These are phyloP conservation scores for Calliopsis andreniformis DNA, from an alignment of 1,140 invertebrate species.

Conservation along the genomic window DNA sequence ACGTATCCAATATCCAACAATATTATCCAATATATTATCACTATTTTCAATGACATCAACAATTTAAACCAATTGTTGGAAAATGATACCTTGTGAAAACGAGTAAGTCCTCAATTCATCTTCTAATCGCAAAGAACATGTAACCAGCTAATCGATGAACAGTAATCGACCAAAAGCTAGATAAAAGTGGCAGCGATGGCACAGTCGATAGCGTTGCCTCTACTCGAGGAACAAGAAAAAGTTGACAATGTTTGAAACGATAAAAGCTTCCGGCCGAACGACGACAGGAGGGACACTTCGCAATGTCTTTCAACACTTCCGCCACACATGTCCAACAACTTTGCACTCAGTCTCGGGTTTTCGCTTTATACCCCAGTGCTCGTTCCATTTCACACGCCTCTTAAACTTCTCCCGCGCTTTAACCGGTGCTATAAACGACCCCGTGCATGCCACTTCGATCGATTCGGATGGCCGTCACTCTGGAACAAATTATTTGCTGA, in stretches of 20 bases:
- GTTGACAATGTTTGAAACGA: slow-evolving; percentile 51
- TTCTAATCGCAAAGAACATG: neutral
- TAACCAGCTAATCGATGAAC: slow-evolving; percentile 43
- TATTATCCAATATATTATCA: too few relatives aligned
- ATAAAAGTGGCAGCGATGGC: slow-evolving; percentile 25
- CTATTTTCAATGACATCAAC: too few relatives aligned
- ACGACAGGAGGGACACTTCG: slow-evolving; percentile 22
- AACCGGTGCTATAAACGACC: neutral
- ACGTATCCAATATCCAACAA: too few relatives aligned
- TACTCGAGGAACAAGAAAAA: slow-evolving; percentile 38
- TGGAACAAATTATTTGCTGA: neutral
- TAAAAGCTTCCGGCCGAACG: slow-evolving; percentile 59
- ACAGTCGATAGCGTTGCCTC: slow-evolving; percentile 39
- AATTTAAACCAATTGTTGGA: too few relatives aligned
- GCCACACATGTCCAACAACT: slow-evolving; percentile 56
- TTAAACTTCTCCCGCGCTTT: slow-evolving; percentile 23
- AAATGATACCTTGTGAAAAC: too few relatives aligned
- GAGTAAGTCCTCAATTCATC: too few relatives aligned
- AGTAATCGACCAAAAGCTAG: slow-evolving; percentile 42
- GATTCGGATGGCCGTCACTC: neutral
- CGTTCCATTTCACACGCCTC: slow-evolving; percentile 29
- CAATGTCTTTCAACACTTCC: slow-evolving; percentile 52
- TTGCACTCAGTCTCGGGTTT: slow-evolving; percentile 54
- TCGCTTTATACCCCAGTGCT: neutral
- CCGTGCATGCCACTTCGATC: neutral